Evolutionary conservation across 2,797 vertebrate species (phyloP).

Genomic region (Pseudotriccus pelzelni): DNA sequence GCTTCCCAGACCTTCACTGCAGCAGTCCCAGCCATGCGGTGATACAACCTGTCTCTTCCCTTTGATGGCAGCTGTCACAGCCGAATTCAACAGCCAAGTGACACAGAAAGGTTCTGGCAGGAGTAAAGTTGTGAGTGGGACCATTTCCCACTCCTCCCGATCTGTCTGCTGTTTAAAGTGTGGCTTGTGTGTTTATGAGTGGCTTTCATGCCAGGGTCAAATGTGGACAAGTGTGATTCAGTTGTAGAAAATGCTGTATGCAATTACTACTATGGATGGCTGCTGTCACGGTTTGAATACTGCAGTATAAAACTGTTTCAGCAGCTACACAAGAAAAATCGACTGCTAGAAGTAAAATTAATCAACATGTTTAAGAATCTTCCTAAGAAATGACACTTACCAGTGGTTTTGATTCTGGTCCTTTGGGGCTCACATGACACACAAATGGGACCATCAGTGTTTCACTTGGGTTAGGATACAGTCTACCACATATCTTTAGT

Average conservation of each 20-base stretch:
- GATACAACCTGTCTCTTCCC: background rate
- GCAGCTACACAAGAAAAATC: background rate
- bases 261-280: background rate
- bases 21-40: accelerated
- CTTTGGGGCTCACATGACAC: background rate
- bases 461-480: background rate
- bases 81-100: background rate
- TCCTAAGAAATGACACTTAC: background rate
- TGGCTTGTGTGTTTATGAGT: background rate
- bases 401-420: background rate
- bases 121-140: background rate
- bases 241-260: background rate
- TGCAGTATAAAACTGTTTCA: background rate
- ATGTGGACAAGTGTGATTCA: background rate
- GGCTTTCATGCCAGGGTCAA: background rate
- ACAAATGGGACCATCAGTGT: background rate
- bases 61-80: background rate
- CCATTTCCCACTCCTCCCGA: background rate
- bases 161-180: accelerated
- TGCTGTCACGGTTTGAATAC: background rate
- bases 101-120: background rate
- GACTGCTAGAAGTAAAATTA: background rate
- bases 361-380: background rate
- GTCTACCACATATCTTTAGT: background rate
- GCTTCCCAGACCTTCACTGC: background rate